These are phyloP conservation scores for Zonotrichia albicollis DNA, from an alignment of 2,797 vertebrate genomes.

Conservation along the genomic window DNA sequence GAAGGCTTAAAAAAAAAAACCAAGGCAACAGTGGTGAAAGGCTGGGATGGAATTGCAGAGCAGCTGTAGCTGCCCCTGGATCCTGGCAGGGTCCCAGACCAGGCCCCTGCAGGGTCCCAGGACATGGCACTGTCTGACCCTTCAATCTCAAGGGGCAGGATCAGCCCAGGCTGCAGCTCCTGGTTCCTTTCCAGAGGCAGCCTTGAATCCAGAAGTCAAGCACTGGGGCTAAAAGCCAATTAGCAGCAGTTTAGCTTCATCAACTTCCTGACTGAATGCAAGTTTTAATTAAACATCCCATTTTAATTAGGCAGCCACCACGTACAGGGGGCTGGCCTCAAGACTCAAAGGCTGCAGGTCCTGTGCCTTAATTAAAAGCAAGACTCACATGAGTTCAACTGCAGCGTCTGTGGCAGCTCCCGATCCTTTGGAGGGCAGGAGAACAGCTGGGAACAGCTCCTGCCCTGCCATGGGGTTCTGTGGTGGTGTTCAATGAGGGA, in stretches of 20 bases:
- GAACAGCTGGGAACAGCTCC: neutral
- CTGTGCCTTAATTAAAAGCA: neutral
- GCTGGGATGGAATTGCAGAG: accelerated
- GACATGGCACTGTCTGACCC: neutral
- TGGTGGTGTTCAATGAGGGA: no score
- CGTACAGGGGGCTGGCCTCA: neutral
- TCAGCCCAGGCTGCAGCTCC: neutral
- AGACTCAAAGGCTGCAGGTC: neutral
- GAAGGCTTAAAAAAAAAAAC: no score
- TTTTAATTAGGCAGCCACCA: constrained; percentile 36
- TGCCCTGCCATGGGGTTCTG: neutral
- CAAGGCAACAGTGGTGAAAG: no score
- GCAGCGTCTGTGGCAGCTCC: neutral
- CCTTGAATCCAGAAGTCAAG: neutral
- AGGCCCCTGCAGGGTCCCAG: neutral
- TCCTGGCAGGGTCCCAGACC: neutral
- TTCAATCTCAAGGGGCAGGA: neutral
- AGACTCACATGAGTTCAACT: neutral
- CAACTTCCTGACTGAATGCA: neutral
- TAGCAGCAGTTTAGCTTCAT: constrained; percentile 19
- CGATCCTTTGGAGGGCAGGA: neutral
- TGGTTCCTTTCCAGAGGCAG: neutral
- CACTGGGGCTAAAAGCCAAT: constrained; percentile 1
- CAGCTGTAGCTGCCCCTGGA: neutral
- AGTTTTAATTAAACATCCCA: constrained; percentile 40